Evolutionary conservation across 2,888 invertebrate genomes (phyloP), one percentile per base, ranked within the genome.

Genomic region (Congeria kusceri): DNA sequence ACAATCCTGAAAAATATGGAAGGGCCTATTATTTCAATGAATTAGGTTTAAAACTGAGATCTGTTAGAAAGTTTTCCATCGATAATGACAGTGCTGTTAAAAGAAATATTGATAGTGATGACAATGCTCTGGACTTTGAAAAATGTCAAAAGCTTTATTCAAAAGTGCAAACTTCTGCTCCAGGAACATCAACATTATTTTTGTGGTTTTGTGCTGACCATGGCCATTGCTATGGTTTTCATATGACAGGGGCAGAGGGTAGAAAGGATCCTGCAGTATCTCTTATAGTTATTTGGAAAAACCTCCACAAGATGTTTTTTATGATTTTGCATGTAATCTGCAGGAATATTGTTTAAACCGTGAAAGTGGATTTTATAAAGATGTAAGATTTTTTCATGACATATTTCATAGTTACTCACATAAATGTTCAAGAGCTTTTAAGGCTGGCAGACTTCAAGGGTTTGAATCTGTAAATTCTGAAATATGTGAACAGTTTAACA

Each of bases 401-500:
- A 73, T 68, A 23, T 78, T 72, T 63, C 77, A 78, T 68, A 58
- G 77, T n/a, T 72, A 39, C 56, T 23, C 78, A 23, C 63, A 79
- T 56, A 70, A 74, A 58, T 79, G 74, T 44, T 74, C 79, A 15
- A 44, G 63, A 62, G 70, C 70, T 39, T 79, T 59, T 57, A 65
- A 64, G 56, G 62, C 69, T 61, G 44, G 64, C 9, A 44, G 74
- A 3, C 61, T 73, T 11, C 68, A 49, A 49, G 68, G 73, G 13
- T 78, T 78, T 56, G 78, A 73, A 32, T 49, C 59, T 23, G 68
- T 73, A 20, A 69, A 75, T 49, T 69, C 72, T 47, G 78, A 73
- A 69, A 73, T 73, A 27, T 78, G 78, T 69, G 78, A 78, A 56
- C 78, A 73, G 29, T 73, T 69, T 25, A 75, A 75, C 62, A 78